Conservation (phyloP, 1,140 invertebrate genomes). For the Dolichoris vasculosae region DNA sequence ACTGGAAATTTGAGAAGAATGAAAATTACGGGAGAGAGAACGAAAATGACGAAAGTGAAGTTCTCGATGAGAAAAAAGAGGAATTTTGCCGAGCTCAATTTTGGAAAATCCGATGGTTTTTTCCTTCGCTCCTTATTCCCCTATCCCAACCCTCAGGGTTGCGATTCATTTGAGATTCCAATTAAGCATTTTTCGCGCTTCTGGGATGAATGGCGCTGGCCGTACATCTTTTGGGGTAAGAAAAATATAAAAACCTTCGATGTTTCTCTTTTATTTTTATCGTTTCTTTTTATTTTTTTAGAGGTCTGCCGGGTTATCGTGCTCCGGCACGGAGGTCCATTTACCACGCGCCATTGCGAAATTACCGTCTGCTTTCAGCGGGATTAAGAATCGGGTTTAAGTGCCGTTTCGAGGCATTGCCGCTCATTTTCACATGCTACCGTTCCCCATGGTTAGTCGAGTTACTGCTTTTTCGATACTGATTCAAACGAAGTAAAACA, state of each 20-base stretch:
- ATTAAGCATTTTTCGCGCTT: slow-evolving; percentile 29
- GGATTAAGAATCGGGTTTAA: slow-evolving; percentile 65
- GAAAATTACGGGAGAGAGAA: too few relatives aligned
- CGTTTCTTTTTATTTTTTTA: slow-evolving; percentile 44
- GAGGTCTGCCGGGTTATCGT: slow-evolving; percentile 55
- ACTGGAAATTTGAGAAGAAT: too few relatives aligned
- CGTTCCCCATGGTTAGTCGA: background rate
- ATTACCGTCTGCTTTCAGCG: slow-evolving; percentile 67
- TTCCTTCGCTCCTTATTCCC: background rate
- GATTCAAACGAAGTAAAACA: slow-evolving; percentile 43
- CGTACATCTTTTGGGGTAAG: slow-evolving; percentile 49
- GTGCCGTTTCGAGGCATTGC: slow-evolving; percentile 45
- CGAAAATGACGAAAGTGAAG: too few relatives aligned
- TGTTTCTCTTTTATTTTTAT: slow-evolving; percentile 53
- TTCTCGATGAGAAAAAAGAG: too few relatives aligned
- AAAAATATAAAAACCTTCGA: slow-evolving; percentile 56
- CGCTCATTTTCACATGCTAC: slow-evolving; percentile 61
- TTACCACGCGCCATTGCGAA: slow-evolving; percentile 55
- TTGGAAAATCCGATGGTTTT: background rate
- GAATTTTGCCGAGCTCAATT: background rate
- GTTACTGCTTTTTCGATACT: slow-evolving; percentile 51
- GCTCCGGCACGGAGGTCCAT: slow-evolving; percentile 58
- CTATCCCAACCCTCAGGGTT: background rate
- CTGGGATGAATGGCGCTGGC: slow-evolving; percentile 34
- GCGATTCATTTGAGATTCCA: slow-evolving; percentile 37